These are phyloP conservation scores for Pseudocheirus occidentalis DNA, from an alignment of 2,797 vertebrate genomes.

Conservation along the genomic window DNA sequence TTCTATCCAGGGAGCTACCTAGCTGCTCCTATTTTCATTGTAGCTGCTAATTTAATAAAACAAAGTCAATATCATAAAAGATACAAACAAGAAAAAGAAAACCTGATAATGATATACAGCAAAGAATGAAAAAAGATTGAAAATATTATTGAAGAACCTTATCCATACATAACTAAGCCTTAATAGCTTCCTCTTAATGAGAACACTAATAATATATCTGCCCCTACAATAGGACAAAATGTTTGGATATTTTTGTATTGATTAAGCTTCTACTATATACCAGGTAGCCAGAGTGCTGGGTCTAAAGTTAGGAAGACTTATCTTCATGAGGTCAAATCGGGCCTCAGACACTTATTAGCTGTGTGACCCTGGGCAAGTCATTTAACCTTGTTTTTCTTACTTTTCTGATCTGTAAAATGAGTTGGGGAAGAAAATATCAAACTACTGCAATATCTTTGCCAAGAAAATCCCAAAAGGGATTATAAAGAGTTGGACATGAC, in stretches of 20 bases:
- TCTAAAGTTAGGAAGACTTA: background rate
- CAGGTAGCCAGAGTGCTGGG: background rate
- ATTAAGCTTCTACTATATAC: background rate
- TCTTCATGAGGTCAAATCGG: background rate
- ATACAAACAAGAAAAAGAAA: slow-evolving; percentile 14
- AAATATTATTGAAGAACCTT: background rate
- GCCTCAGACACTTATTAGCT: background rate
- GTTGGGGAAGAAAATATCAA: background rate
- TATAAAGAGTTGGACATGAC: background rate
- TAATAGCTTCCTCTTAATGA: background rate
- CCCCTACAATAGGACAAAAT: slow-evolving; percentile 14
- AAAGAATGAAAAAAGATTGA: slow-evolving; percentile 43
- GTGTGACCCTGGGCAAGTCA: background rate
- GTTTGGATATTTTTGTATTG: background rate
- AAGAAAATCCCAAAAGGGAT: background rate
- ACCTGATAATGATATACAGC: slow-evolving; percentile 25
- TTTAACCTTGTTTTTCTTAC: background rate
- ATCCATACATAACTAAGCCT: slow-evolving; percentile 9
- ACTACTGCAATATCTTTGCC: background rate
- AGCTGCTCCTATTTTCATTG: background rate
- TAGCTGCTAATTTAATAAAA: slow-evolving; percentile 63
- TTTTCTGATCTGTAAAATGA: background rate
- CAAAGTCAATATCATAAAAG: slow-evolving; percentile 67
- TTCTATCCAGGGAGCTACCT: background rate
- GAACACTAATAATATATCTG: slow-evolving; percentile 16